Conservation (phyloP, 2,797 vertebrate species). For the Phrynocephalus vlangalii region DNA sequence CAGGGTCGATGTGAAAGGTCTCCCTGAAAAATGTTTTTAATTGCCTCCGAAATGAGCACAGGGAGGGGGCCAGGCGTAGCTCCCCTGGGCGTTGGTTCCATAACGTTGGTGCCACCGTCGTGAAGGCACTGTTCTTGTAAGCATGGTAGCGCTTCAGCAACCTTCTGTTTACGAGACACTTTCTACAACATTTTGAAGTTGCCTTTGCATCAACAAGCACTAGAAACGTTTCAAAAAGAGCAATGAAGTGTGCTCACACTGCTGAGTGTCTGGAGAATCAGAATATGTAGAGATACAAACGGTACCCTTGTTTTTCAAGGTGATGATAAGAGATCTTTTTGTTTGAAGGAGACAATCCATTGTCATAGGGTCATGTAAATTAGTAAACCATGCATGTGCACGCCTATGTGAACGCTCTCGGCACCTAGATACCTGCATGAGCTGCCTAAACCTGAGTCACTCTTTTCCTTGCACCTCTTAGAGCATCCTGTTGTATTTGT, state of each 20-base stretch:
- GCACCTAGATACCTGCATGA: neutral
- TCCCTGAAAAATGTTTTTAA: too few species aligned
- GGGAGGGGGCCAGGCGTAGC: too few species aligned
- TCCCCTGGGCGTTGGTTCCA: too few species aligned
- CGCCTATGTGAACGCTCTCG: neutral
- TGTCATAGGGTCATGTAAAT: neutral
- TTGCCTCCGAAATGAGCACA: too few species aligned
- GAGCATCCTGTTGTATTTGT: neutral
- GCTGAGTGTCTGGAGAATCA: neutral
- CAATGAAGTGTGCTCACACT: neutral
- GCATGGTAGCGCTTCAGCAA: too few species aligned
- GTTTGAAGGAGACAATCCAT: neutral
- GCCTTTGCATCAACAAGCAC: neutral
- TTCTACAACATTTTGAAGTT: neutral
- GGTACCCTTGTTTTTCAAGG: neutral
- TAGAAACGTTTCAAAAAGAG: neutral
- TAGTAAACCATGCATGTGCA: neutral
- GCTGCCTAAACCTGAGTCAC: conserved; percentile 11
- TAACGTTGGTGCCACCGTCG: too few species aligned
- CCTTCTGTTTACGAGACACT: neutral
- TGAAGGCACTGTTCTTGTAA: too few species aligned
- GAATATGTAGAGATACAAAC: neutral
- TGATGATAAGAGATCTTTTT: neutral
- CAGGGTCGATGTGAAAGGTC: too few species aligned
- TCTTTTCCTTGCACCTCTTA: too few species aligned